Conservation (phyloP, 2,797 vertebrate genomes). For the Premnoplex brunnescens region DNA sequence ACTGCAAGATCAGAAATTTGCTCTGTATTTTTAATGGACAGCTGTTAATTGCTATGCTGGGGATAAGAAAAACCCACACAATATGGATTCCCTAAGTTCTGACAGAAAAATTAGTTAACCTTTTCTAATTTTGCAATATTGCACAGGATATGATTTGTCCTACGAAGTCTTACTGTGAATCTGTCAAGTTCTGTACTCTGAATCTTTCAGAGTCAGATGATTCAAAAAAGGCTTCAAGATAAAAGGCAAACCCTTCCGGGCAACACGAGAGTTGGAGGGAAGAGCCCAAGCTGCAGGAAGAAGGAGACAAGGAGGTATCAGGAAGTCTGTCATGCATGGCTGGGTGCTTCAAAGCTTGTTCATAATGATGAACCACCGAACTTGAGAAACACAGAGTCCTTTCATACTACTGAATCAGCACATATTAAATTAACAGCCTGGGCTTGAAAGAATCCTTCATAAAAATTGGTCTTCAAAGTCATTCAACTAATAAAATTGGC, state of each 20-base stretch:
- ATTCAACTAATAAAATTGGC: neutral
- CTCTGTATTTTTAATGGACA: neutral
- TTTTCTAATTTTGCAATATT: neutral
- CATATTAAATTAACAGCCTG: neutral
- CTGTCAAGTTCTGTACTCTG: neutral
- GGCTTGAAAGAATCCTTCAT: conserved; percentile 1
- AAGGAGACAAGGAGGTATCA: neutral
- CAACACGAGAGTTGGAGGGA: neutral
- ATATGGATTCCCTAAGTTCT: neutral
- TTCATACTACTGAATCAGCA: conserved; percentile 5
- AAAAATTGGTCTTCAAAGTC: conserved; percentile 20
- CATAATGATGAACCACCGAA: neutral
- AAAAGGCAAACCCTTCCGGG: neutral
- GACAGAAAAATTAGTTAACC: neutral
- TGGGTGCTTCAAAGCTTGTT: neutral
- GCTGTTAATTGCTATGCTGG: conserved; percentile 16
- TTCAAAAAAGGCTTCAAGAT: neutral
- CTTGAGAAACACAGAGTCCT: neutral
- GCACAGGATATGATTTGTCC: neutral
- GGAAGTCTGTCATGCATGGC: neutral
- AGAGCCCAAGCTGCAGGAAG: neutral
- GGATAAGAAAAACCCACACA: neutral
- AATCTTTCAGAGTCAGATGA: neutral
- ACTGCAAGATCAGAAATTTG: neutral
- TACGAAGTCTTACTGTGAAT: neutral